A percentile compares a stretch with the other conserved stretches of the same genome.
These are phyloP conservation scores for Cheilinus undulatus DNA, from an alignment of 2,113 vertebrate species.

Conservation along the genomic window DNA sequence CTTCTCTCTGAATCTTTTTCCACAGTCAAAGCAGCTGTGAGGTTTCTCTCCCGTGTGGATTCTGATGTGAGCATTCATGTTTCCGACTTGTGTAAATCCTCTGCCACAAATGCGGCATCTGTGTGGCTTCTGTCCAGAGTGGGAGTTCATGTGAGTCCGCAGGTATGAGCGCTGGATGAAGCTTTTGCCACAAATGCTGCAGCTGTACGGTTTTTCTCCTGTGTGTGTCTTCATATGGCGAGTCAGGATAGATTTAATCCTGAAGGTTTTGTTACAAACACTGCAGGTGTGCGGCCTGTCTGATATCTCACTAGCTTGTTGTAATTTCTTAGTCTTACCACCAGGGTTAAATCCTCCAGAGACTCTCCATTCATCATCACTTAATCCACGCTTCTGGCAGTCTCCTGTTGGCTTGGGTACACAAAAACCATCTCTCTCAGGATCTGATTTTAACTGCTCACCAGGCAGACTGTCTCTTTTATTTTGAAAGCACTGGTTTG, in stretches of 20 bases:
- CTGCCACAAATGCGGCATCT: constrained; percentile 43
- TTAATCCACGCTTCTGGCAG: constrained; percentile 24
- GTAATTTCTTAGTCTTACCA: not conserved
- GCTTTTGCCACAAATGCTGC: constrained; percentile 44
- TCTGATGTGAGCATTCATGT: constrained; percentile 58
- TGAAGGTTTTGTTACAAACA: constrained; percentile 49
- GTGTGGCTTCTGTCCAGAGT: constrained; percentile 54
- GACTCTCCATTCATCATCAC: constrained; percentile 22
- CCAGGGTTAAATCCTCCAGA: not conserved
- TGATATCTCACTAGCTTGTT: not conserved
- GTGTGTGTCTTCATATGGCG: constrained; percentile 60
- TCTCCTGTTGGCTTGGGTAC: constrained; percentile 14
- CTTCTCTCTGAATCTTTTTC: constrained; percentile 55
- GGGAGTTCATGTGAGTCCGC: constrained; percentile 59
- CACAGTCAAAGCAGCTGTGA: constrained; percentile 42
- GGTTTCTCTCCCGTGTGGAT: constrained; percentile 63
- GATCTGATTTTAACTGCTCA: constrained; percentile 25
- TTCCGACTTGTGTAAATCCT: constrained; percentile 54
- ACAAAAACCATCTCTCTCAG: not conserved
- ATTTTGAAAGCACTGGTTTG: not conserved
- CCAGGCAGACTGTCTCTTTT: not conserved
- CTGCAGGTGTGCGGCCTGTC: constrained; percentile 45
- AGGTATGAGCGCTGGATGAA: constrained; percentile 60
- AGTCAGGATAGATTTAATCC: constrained; percentile 52
- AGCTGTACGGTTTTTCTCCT: constrained; percentile 54